Evolutionary conservation across 2,113 vertebrate genomes (phyloP).

Genomic region (Promerops cafer): DNA sequence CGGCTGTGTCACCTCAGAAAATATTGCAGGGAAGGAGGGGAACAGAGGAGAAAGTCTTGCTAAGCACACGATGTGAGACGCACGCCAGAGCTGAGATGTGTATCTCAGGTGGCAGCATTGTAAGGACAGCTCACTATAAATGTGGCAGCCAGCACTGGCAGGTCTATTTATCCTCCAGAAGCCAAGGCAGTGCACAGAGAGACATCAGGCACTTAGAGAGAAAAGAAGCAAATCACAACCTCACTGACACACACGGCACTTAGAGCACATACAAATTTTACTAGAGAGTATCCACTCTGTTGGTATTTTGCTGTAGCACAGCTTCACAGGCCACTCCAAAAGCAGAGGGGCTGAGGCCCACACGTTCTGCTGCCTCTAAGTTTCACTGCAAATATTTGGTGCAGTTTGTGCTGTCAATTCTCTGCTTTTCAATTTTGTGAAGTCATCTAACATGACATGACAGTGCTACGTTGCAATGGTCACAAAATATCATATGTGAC

Average conservation of each 20-base stretch:
- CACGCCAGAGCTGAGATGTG: not conserved
- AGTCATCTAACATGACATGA: conserved; percentile 27
- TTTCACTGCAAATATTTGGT: conserved; percentile 2
- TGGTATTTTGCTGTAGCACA: not conserved
- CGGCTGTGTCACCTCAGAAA: not conserved
- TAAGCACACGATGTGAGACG: not conserved
- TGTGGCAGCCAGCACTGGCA: not conserved
- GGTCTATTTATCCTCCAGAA: not conserved
- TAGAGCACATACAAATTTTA: not conserved
- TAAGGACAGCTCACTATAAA: not conserved
- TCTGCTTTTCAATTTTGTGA: not conserved
- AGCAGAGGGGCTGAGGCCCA: not conserved
- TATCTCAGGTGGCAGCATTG: not conserved
- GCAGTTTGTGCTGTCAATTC: conserved; percentile 18
- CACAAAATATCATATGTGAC: conserved; percentile 55
- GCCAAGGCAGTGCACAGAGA: not conserved
- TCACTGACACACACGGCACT: fast-evolving
- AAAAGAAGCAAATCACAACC: not conserved
- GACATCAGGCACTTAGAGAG: not conserved
- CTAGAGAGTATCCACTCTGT: not conserved
- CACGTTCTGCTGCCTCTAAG: not conserved
- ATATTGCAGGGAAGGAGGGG: not conserved
- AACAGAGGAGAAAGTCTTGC: not conserved
- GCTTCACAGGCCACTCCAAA: not conserved
- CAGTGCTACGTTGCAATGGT: conserved; percentile 23